Base-by-base conservation (phyloP, 1,140 invertebrate species). In the Apis laboriosa region DNA sequence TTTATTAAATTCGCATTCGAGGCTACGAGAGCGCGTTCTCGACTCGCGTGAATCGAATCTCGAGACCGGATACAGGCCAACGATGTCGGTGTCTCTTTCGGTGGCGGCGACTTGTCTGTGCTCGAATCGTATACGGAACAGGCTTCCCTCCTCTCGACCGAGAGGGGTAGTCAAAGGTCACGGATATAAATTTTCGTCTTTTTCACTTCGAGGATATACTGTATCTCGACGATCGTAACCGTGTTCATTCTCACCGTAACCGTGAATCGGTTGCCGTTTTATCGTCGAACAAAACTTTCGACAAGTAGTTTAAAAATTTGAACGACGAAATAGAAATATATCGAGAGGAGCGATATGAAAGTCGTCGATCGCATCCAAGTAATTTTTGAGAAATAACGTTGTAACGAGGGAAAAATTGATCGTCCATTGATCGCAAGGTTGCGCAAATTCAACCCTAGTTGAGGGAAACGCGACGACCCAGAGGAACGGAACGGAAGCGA, bases 1-100 rank as follows among this genome's bases (percentile, higher is more conserved):
- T 84, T 90, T 87, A 90, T 90, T 90, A 90, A 90, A 90, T 90
- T 90, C 89, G 77, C 89, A 89, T 90, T 90, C 87, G 85, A 80
- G 85, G 86, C 85, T 86, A 81, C 80, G 81, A 75, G 82, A 87
- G 85, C 79, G 77, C 68, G 80, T 87, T 76, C 85, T 64, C 49
- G 75, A 28, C 17, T 24, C 58, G 58, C 80, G 75, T 71, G 75
- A 78, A 78, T 78, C 86, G 74, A 77, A 84, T 84, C 77, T 63
- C 56, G 76, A 87, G 86, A 87, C 86, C 82, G 85, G 86, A 87
- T 71, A 34, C 80, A 28, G 34, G 17, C 66, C 53, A 87, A 77
- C 75, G 75, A 83, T 77, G 68, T 61, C 34, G 34, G 34, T 43
- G 73, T 55, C 24, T 76, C 66, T 56, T 80, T 71, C 61, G 73